Evolutionary conservation across 2,797 vertebrate genomes (phyloP).

Genomic region (Malacoctenus gilli): DNA sequence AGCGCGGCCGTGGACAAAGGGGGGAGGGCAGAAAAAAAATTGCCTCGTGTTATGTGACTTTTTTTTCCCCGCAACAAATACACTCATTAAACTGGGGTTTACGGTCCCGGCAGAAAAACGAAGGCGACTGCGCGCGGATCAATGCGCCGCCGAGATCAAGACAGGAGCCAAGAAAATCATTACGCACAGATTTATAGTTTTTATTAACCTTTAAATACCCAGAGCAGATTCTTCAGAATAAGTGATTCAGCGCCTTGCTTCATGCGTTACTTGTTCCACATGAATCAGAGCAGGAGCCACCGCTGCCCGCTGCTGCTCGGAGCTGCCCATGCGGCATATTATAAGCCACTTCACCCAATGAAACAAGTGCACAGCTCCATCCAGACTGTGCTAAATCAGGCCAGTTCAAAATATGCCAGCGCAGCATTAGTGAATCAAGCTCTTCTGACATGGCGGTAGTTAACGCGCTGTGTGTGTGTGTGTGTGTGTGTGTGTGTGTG

Average conservation of each 20-base stretch:
- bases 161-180: slow-evolving; percentile 16
- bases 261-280: slow-evolving; percentile 1
- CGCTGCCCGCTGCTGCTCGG: slow-evolving; percentile 1
- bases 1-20: background rate
- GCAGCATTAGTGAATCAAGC: no score
- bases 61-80: slow-evolving; percentile 10
- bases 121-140: slow-evolving; percentile 12
- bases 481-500: no score
- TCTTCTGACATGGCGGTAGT: no score
- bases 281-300: background rate
- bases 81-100: slow-evolving; percentile 28
- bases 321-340: slow-evolving; percentile 1
- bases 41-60: slow-evolving; percentile 3
- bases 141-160: slow-evolving; percentile 4
- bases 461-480: no score
- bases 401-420: slow-evolving; percentile 11
- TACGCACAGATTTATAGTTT: slow-evolving; percentile 31
- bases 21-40: background rate
- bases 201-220: slow-evolving; percentile 29
- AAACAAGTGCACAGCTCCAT: background rate
- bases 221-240: slow-evolving; percentile 18
- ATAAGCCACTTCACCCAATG: slow-evolving; percentile 21
- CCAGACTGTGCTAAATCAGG: slow-evolving; percentile 9
- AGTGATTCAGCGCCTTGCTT: slow-evolving; percentile 12
- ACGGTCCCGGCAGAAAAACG: slow-evolving; percentile 5